Evolutionary conservation across 2,888 invertebrate species (phyloP), one percentile per base, ranked within the genome.

Genomic region (Campoletis raptor): DNA sequence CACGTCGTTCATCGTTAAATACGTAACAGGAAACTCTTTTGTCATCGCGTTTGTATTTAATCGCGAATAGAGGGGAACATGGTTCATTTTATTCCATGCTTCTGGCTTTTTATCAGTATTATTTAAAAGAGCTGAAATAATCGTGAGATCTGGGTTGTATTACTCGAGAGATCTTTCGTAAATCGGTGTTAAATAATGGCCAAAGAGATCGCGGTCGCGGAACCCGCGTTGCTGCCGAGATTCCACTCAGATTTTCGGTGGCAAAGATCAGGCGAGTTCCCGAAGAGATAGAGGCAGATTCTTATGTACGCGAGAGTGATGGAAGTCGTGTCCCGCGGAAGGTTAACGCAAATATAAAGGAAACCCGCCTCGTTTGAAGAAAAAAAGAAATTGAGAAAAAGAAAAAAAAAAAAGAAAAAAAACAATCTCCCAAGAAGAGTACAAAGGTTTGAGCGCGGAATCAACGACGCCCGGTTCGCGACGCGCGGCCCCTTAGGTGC

Each of bases 401-500:
- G 30, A 24, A 57, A 12, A 12, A 5, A 18, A 6, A 18, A 18
- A 6, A n/a, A n/a, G 5, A 18, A 2, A n/a, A 52, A 52, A 18
- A 18, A 18, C 18, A 52, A 61, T 30, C n/a, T 57, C 40, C 42
- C 66, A 85, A 80, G 88, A 80, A 83, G 85, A 89, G 89, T 88
- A 88, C 88, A 91, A 92, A 91, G 92, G 91, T 92, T 92, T 91
- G 91, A 89, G 91, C 90, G 91, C 91, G 92, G 90, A 79, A 80
- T 78, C 54, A 40, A 67, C 91, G 92, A 92, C 91, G 92, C 91
- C 91, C 67, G 80, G 45, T 69, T 69, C 78, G 73, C 91, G 91
- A 42, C 69, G 79, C 90, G 92, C 61, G 70, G 92, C 91, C 92
- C 91, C 92, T 89, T 91, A 92, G 93, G 92, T 93, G 93, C 92